phyloP scores from a whole-genome alignment of 37 sponge, comb jelly and placozoan species.

The Oopsacas minuta region DNA sequence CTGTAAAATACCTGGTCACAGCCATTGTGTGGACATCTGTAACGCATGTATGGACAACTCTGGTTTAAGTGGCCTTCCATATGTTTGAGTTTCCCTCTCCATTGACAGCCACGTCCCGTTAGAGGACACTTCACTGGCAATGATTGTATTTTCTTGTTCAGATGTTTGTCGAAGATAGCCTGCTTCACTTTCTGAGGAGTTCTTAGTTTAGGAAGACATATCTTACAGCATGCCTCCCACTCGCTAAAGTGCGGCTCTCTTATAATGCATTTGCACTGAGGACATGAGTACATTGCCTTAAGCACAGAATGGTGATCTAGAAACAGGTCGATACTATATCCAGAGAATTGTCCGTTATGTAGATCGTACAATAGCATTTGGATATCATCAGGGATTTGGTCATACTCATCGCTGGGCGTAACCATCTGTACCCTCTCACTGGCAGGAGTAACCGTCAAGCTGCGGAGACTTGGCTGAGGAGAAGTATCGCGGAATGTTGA shows the following conservation, averaged over 20 bases:
- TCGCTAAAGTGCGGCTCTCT: slow-evolving; percentile 1
- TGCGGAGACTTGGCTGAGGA: background rate
- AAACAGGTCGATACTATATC: background rate
- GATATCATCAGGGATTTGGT: background rate
- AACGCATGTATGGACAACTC: background rate
- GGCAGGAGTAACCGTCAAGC: background rate
- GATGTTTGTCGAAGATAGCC: slow-evolving; percentile 17
- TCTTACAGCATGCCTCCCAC: slow-evolving; percentile 11
- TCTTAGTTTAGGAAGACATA: background rate
- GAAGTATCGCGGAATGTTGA: background rate
- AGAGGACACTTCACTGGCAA: slow-evolving; percentile 1
- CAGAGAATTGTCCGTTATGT: background rate
- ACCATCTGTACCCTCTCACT: background rate
- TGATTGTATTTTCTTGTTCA: background rate
- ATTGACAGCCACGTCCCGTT: background rate
- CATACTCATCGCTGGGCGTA: background rate
- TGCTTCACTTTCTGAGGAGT: slow-evolving; percentile 5
- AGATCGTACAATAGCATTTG: background rate
- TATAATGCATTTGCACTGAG: slow-evolving; percentile 1
- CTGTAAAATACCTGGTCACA: slow-evolving; percentile 2
- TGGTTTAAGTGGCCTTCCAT: background rate
- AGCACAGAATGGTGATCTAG: background rate
- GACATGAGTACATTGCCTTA: slow-evolving; percentile 8
- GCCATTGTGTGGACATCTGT: background rate
- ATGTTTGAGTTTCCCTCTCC: background rate